Evolutionary conservation across 2,113 vertebrate genomes (phyloP).

Genomic region (Elephas maximus): DNA sequence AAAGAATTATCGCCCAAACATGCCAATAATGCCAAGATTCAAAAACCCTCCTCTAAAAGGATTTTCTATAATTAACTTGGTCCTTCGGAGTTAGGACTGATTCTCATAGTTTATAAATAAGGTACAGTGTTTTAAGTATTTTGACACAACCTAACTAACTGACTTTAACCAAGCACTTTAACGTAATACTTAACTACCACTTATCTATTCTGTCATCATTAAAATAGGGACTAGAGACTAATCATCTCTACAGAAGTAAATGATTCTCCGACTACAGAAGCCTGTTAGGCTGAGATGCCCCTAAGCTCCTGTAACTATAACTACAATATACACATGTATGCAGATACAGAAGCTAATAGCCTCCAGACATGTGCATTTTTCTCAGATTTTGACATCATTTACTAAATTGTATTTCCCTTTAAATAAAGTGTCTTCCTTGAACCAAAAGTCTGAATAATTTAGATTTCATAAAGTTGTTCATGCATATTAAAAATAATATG

Average conservation of each 20-base stretch:
- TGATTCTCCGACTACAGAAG: not conserved
- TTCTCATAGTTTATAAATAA: not conserved
- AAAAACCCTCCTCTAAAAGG: not conserved
- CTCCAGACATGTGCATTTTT: not conserved
- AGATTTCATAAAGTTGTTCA: not conserved
- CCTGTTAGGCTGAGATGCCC: not conserved
- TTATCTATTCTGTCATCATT: not conserved
- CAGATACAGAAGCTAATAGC: not conserved
- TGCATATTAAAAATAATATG: not conserved
- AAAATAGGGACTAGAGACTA: not conserved
- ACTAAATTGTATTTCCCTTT: not conserved
- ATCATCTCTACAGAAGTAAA: not conserved
- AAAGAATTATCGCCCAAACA: not conserved
- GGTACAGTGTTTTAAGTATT: not conserved
- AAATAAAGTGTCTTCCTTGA: not conserved
- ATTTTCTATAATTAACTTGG: not conserved
- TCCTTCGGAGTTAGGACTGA: not conserved
- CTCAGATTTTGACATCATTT: conserved; percentile 11
- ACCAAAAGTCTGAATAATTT: not conserved
- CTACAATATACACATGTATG: rapidly evolving
- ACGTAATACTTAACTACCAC: not conserved
- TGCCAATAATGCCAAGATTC: not conserved
- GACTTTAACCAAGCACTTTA: not conserved
- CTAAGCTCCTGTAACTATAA: not conserved
- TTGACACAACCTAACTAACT: not conserved